phyloP scores from a whole-genome alignment of 2,888 invertebrate genomes.

The Brenthis daphne region DNA sequence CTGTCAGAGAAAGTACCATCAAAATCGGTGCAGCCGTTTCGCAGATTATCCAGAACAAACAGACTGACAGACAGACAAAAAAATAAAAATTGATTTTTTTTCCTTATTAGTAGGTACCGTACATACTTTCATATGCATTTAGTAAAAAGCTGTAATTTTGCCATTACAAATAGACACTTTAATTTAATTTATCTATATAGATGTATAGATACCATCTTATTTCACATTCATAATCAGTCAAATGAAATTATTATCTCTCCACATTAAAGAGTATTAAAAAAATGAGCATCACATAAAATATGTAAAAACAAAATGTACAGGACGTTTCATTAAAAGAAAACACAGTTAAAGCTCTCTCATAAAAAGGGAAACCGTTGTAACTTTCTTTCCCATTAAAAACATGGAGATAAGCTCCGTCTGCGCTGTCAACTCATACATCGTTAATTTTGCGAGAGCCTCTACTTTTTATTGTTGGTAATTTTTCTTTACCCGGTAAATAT shows the following conservation, averaged over 20 bases:
- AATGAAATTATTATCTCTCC: slow-evolving; percentile 33
- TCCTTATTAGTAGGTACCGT: too few species aligned
- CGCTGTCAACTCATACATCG: slow-evolving; percentile 76
- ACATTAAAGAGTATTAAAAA: slow-evolving; percentile 44
- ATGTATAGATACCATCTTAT: not conserved
- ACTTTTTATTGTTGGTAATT: slow-evolving; percentile 74
- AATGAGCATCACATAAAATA: slow-evolving; percentile 52
- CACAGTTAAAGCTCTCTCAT: slow-evolving; percentile 55
- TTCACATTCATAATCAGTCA: slow-evolving; percentile 18
- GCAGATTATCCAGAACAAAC: too few species aligned
- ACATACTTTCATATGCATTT: too few species aligned
- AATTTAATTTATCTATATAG: too few species aligned
- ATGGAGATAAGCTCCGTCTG: slow-evolving; percentile 67
- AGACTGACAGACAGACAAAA: too few species aligned
- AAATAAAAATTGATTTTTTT: too few species aligned
- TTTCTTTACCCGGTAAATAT: slow-evolving; percentile 47
- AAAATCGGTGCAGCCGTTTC: too few species aligned
- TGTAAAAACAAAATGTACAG: slow-evolving; percentile 40
- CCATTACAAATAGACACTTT: too few species aligned
- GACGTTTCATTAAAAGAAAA: slow-evolving; percentile 53
- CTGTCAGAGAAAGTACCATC: too few species aligned
- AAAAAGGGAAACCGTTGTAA: slow-evolving; percentile 55
- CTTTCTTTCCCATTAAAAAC: slow-evolving; percentile 64
- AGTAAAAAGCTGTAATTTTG: too few species aligned
- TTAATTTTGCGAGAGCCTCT: slow-evolving; percentile 71